Evolutionary conservation across 2,113 vertebrate species (phyloP), one percentile per base, ranked within the genome.

Genomic region (Ursus arctos): DNA sequence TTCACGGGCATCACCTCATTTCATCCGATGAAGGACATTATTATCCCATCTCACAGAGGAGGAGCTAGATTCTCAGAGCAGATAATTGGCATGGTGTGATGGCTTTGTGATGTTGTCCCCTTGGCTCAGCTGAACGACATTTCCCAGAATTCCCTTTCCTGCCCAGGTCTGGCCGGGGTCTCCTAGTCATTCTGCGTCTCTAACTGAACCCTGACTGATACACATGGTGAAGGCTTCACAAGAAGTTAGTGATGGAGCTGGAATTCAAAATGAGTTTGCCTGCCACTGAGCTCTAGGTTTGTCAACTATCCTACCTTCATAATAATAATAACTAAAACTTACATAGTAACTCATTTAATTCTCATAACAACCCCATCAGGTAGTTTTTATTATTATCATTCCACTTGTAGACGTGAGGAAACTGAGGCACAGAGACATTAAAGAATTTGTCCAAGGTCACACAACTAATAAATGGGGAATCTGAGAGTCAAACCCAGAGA

Each of bases 91-190:
- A 4, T 36, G 16, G 47, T 18, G 19, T 51, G 18, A 24, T 55
- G 11, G 51, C 36, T 87, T 53, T 49, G 40, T 33, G 43, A 36
- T 71, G 55, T 47, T 47, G 49, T 33, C 53, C 4, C 1, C 40
- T 51, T 7, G 21, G 21, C 49, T 80, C 57, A 19, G 24, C 33
- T 57, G 87, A 87, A 96, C 79, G 93, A 87, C 69, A 65, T 67
- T 76, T 97, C 84, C 95, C 92, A 77, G 89, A 69, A 90, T 74
- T 33, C 71, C 47, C 40, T 85, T 92, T 96, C 49, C 67, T 57
- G 7, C 22, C 24, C 65, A n/a, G 86, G 47, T 81, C n/a, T 49
- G 49, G 43, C 88, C 22, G 72, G 57, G 88, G 36, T 95, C 53
- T 77, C 43, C 82, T 57, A 80, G 28, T 81, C 8, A 8, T 47